A percentile compares a stretch with the other conserved stretches of the same genome.
These are phyloP conservation scores for Sterna hirundo DNA, from an alignment of 2,113 vertebrate species.

Conservation along the genomic window DNA sequence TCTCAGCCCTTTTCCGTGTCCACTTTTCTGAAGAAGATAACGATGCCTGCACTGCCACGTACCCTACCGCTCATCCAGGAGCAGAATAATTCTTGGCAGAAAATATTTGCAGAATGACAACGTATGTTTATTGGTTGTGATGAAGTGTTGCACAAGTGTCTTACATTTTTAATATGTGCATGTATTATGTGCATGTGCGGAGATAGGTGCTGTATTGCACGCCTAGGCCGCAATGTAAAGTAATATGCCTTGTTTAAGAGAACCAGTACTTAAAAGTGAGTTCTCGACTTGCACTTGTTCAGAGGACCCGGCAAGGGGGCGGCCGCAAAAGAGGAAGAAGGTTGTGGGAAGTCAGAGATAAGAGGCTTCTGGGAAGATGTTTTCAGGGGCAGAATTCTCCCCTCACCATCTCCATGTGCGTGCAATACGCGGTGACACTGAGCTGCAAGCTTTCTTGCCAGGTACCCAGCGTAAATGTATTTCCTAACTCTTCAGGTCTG, in stretches of 20 bases:
- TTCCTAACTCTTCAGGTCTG: not conserved
- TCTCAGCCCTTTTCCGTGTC: not conserved
- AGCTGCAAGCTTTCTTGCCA: not conserved
- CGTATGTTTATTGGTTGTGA: not conserved
- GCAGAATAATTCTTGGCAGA: not conserved
- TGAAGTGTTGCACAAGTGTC: not conserved
- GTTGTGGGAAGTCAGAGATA: not conserved
- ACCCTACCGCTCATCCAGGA: not conserved
- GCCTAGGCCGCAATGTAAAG: not conserved
- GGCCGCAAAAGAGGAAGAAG: not conserved
- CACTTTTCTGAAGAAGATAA: not conserved
- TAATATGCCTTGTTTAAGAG: not conserved
- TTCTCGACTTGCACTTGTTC: not conserved
- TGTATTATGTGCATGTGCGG: not conserved
- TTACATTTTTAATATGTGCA: not conserved
- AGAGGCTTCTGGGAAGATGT: not conserved
- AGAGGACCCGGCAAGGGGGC: not conserved
- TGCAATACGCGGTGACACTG: not conserved
- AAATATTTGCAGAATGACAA: not conserved
- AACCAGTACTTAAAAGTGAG: not conserved
- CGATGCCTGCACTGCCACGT: fast-evolving
- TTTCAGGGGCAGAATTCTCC: not conserved
- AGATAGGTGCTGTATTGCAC: not conserved
- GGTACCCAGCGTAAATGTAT: not conserved
- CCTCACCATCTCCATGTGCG: fast-evolving